Base-by-base conservation (phyloP, 1,140 invertebrate species). In the Capitella teleta region DNA sequence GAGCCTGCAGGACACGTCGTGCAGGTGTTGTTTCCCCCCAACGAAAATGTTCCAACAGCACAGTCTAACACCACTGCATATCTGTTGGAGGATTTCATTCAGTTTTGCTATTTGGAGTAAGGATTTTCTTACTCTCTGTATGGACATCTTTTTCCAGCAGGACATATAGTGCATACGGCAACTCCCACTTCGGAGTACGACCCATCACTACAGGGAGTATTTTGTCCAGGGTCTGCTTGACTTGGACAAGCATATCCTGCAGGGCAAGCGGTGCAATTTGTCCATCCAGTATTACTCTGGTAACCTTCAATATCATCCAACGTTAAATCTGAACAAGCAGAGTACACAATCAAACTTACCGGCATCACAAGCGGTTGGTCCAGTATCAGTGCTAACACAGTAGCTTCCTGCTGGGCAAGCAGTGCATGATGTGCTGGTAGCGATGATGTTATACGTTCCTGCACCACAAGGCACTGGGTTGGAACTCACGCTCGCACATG, bases 261-360 rank as follows among this genome's bases (percentile, higher is more conserved):
- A 46, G 64, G 62, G 58, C 66, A 68, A 14, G 49, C 51, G 1
- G 61, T 67, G 53, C 66, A 68, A 51, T 61, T 62, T 19, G 56
- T 61, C n/a, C 57, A 51, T 6, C 37, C 49, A 10, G 61, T 59
- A 16, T 26, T 14, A n/a, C 36, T 28, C 18, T 40, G 23, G 5
- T 50, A n/a, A 40, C 32, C 36, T 45, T 26, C 2, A 19, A 10
- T 38, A 40, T 5, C 8, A 34, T 1, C 5, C 14, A 19, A 37
- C 16, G 38, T 6, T 41, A 5, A 44, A 44, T 25, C 24, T 19
- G 8, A 40, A 40, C 4, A 40, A 23, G 2, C 2, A 40, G 12
- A 5, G 12, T 40, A 10, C 21, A 19, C 21, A 40, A 26, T 18
- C 6, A 18, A 26, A 44, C 42, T 25, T 49, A 14, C 62, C 62